Percentiles rank a stretch among this genome's conserved stretches.
phyloP scores from a whole-genome alignment of 2,113 vertebrate species.

The Indicator indicator region DNA sequence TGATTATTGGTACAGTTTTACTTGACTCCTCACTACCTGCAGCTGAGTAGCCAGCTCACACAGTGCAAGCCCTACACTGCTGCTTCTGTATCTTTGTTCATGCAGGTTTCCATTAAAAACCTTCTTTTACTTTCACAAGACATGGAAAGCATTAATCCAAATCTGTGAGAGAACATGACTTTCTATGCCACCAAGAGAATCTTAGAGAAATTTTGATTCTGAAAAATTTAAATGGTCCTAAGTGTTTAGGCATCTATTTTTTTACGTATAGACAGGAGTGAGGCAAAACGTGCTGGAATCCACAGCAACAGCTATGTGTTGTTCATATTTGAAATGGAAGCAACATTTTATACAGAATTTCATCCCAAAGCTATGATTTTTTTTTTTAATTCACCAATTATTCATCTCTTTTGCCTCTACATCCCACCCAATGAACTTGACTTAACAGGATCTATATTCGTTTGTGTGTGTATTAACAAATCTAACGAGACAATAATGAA shows the following conservation, averaged over 20 bases:
- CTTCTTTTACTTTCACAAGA: not conserved
- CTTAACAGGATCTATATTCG: not conserved
- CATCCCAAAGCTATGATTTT: not conserved
- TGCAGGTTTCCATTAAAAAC: not conserved
- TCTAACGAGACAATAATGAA: slow-evolving; percentile 15
- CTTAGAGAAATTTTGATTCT: not conserved
- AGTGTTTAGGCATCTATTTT: not conserved
- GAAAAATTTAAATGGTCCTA: not conserved
- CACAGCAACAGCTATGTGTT: not conserved
- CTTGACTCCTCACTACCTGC: not conserved
- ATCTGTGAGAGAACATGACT: not conserved
- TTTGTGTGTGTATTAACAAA: not conserved
- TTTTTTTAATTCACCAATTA: not conserved
- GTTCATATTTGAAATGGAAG: not conserved
- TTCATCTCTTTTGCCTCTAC: not conserved
- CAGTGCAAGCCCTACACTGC: fast-evolving
- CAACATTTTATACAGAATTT: not conserved
- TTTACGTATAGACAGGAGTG: not conserved
- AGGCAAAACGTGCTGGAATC: not conserved
- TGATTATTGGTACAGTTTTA: not conserved
- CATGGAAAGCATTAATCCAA: not conserved
- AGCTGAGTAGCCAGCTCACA: not conserved
- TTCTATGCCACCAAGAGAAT: not conserved
- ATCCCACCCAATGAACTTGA: not conserved
- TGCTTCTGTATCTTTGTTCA: not conserved